Base-by-base conservation (phyloP, 2,113 vertebrate genomes). In the Halichoeres trimaculatus region DNA sequence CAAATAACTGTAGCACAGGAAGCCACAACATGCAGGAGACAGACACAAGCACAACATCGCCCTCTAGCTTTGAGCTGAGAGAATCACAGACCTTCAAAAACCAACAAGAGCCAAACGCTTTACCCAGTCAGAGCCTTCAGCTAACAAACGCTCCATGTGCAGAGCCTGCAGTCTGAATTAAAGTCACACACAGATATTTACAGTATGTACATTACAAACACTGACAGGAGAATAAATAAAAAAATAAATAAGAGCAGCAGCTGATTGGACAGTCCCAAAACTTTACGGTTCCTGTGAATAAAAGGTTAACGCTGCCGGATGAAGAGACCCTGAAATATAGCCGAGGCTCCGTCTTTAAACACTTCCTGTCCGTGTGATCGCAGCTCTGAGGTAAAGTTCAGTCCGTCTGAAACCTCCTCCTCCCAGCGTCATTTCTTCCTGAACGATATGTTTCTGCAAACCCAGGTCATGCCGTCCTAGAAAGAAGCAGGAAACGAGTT, bases 391-490 rank as follows among this genome's bases (percentile, higher is more conserved):
- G 10, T 54, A 80, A 81, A 81, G 74, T 83, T 24, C 12, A 61
- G 26, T 67, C 45, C 55, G 56, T 76, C 68, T 45, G 1, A 13
- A 0, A 48, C 51, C 65, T 5, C 52, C 19, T 17, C 45, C 35
- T 41, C 68, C 20, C 41, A 23, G 11, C 8, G 9, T 89, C 54
- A 94, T 85, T 85, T 93, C 76, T 89, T 93, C 36, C 54, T 71
- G 54, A 87, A 61, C 1, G 62, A 61, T 65, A 93, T 88, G 76
- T 93, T 91, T 81, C 85, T 91, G 84, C 93, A 94, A 48, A 93
- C 88, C 92, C 93, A 94, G 2, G 68, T 88, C 92, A 94, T 93
- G 48, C 93, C 93, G n/a, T 93, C 93, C 93, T 94, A 67, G 13
- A 75, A 79, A 69, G 12, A 58, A 38, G 17, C 11, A 26, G 11